Evolutionary conservation across 1,140 invertebrate species (phyloP).

Genomic region (Teleopsis dalmanni): DNA sequence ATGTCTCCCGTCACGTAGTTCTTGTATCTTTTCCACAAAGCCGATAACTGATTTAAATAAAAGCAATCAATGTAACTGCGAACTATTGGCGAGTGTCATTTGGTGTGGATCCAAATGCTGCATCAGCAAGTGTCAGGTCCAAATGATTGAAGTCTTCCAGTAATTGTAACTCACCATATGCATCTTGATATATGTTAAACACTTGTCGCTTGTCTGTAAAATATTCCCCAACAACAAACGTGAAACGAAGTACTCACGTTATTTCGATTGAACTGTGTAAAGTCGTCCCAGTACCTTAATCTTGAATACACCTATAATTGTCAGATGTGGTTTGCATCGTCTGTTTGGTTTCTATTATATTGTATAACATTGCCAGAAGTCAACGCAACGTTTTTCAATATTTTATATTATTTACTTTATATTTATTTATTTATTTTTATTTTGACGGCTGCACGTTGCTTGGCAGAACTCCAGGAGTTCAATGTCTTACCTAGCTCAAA

Average conservation of each 20-base stretch:
- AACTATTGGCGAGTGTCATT: slow-evolving; percentile 42
- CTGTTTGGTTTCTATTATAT: slow-evolving; percentile 12
- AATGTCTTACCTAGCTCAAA: too few relatives aligned
- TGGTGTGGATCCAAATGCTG: slow-evolving; percentile 23
- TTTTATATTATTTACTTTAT: too few relatives aligned
- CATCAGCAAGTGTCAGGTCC: slow-evolving; percentile 29
- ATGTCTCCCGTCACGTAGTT: background rate
- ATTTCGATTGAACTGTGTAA: slow-evolving; percentile 38
- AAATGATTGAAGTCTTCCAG: slow-evolving; percentile 37
- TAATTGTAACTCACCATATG: slow-evolving; percentile 36
- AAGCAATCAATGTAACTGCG: slow-evolving; percentile 27
- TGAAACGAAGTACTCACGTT: slow-evolving; percentile 15
- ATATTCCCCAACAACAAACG: too few relatives aligned
- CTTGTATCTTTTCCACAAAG: slow-evolving; percentile 1
- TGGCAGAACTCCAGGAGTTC: too few relatives aligned
- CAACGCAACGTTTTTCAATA: too few relatives aligned
- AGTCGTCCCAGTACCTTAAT: slow-evolving; percentile 24
- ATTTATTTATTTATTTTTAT: too few relatives aligned
- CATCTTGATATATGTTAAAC: slow-evolving; percentile 37
- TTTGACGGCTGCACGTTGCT: too few relatives aligned
- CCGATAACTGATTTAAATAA: background rate
- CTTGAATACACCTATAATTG: slow-evolving; percentile 14
- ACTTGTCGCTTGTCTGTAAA: slow-evolving; percentile 42
- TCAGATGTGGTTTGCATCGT: slow-evolving; percentile 18
- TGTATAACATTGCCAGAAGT: too few relatives aligned